These are phyloP conservation scores for Chrysaora quinquecirrha DNA, from an alignment of 30 jellyfish, hydroid and myxozoan species.

Conservation along the genomic window DNA sequence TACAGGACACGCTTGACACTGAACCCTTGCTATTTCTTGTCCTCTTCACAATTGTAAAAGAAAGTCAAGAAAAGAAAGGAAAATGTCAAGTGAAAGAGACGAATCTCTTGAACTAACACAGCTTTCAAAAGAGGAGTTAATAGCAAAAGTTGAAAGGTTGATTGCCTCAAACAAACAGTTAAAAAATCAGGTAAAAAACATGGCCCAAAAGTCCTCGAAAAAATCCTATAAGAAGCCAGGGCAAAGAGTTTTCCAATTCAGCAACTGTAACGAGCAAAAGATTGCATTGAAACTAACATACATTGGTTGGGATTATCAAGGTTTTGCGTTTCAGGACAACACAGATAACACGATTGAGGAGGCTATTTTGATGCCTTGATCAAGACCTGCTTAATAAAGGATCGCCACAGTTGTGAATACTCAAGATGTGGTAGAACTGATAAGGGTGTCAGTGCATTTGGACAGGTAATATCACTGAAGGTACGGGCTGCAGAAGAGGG, in stretches of 20 bases:
- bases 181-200: constrained; percentile 20
- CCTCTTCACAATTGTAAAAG: no score
- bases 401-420: constrained; percentile 49
- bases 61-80: no score
- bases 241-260: constrained; percentile 59
- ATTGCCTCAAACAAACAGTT: constrained; percentile 35
- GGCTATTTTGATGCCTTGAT: constrained; percentile 82
- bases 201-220: constrained; percentile 27
- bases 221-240: constrained; percentile 34
- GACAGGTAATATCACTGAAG: constrained; percentile 79
- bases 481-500: constrained; percentile 10
- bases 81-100: no score
- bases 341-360: constrained; percentile 89
- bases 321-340: constrained; percentile 92
- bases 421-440: constrained; percentile 98
- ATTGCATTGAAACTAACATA: constrained; percentile 83
- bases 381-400: constrained; percentile 75
- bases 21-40: no score
- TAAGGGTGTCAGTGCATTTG: constrained; percentile 98
- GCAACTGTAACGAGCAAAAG: constrained; percentile 41
- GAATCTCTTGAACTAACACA: background rate
- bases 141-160: constrained; percentile 44
- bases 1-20: no score
- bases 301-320: constrained; percentile 93
- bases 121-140: constrained; percentile 49